phyloP scores from a whole-genome alignment of 2,797 vertebrate species.

The Xiphophorus birchmanni region DNA sequence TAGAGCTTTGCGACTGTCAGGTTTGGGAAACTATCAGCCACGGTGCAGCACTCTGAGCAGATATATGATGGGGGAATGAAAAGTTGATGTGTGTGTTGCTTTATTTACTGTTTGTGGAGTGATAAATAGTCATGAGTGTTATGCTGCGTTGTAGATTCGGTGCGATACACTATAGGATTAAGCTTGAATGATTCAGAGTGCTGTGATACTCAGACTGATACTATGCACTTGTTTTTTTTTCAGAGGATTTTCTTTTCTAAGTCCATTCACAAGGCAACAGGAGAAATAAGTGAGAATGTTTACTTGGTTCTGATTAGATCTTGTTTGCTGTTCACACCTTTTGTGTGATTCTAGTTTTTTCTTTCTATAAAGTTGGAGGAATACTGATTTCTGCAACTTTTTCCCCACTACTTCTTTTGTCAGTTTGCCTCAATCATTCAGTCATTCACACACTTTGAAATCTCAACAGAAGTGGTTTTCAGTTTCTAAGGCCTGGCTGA shows the following conservation, averaged over 20 bases:
- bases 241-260: slow-evolving; percentile 14
- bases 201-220: slow-evolving; percentile 18
- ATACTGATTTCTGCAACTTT: too few relatives aligned
- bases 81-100: slow-evolving; percentile 47
- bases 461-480: slow-evolving; percentile 33
- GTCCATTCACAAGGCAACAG: slow-evolving; percentile 23
- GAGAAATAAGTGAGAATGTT: slow-evolving; percentile 16
- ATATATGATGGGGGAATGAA: slow-evolving; percentile 38
- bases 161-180: not conserved
- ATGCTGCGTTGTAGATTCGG: slow-evolving; percentile 3
- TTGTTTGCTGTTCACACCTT: slow-evolving; percentile 9
- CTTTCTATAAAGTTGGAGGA: too few relatives aligned
- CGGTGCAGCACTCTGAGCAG: slow-evolving; percentile 37
- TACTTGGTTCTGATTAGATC: slow-evolving; percentile 26
- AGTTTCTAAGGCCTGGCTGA: slow-evolving; percentile 53
- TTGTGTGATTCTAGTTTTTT: not conserved
- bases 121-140: slow-evolving; percentile 20
- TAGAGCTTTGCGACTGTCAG: slow-evolving; percentile 41
- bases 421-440: too few relatives aligned
- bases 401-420: too few relatives aligned
- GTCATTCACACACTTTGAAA: too few relatives aligned
- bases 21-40: slow-evolving; percentile 44
- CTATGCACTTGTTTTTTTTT: slow-evolving; percentile 36
- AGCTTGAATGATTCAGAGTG: slow-evolving; percentile 14
- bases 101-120: slow-evolving; percentile 29